These are phyloP conservation scores for Nibea coibor DNA, from an alignment of 2,113 vertebrate species.

Conservation along the genomic window DNA sequence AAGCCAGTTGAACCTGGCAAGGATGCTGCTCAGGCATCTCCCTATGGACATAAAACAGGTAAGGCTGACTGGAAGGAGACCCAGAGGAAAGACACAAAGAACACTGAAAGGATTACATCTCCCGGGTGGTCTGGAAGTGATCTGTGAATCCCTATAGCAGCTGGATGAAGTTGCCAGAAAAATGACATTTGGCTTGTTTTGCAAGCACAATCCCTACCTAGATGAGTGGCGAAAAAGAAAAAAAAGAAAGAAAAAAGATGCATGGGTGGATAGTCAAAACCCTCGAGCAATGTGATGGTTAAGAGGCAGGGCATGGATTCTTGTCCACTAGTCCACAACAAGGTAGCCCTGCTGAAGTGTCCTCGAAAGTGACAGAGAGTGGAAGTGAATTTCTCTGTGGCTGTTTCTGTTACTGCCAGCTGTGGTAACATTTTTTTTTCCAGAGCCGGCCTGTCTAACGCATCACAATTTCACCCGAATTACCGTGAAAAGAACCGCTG, in stretches of 20 bases:
- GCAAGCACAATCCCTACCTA: neutral
- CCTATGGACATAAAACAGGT: slow-evolving; percentile 48
- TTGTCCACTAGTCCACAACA: slow-evolving; percentile 16
- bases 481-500: neutral
- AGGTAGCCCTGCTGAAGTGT: slow-evolving; percentile 10
- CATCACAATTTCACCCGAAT: slow-evolving; percentile 1
- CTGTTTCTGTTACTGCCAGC: slow-evolving; percentile 8
- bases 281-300: neutral
- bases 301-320: slow-evolving; percentile 14
- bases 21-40: slow-evolving; percentile 37
- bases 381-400: neutral
- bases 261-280: slow-evolving; percentile 14
- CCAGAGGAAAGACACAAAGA: slow-evolving; percentile 29
- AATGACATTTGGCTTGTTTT: slow-evolving; percentile 36
- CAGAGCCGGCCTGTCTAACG: neutral
- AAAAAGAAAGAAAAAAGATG: slow-evolving; percentile 18
- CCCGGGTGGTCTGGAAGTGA: slow-evolving; percentile 39
- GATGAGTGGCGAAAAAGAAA: slow-evolving; percentile 22
- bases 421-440: neutral
- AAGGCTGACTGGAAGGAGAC: slow-evolving; percentile 35
- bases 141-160: slow-evolving; percentile 9
- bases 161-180: slow-evolving; percentile 8
- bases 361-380: slow-evolving; percentile 15
- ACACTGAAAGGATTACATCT: slow-evolving; percentile 40
- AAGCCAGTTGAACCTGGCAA: slow-evolving; percentile 53